Evolutionary conservation across 2,113 vertebrate species (phyloP), one percentile per base, ranked within the genome.

Genomic region (Clarias magur): DNA sequence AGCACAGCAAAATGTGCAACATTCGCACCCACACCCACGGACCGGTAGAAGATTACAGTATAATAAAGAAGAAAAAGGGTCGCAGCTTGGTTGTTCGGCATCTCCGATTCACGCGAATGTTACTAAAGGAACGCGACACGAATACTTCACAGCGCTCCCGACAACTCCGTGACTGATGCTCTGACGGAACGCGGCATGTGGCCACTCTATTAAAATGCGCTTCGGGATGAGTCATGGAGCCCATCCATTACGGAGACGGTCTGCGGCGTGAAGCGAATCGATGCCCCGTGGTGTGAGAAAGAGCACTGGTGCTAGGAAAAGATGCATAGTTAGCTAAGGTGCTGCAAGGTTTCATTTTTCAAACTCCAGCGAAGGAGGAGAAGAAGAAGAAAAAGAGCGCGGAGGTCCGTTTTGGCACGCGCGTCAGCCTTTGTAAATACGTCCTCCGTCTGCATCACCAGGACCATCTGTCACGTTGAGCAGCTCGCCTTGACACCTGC

Each of bases 391-490:
- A 8, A 8, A 63, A 23, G 76, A 87, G 65, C 75, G 86, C 82
- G 54, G 80, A 78, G 83, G 83, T 80, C 79, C 68, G n/a, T n/a
- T 54, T 78, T 27, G 54, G 70, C 82, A 65, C 53, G 13, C 13
- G 60, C 57, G 27, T 63, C 13, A 1, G 57, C 87, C 62, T 89
- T 48, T 76, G 83, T 87, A 84, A 89, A 88, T 76, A 89, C 12
- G 13, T 86, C 54, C 57, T 5, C 42, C 1, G 57, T 82, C 48
- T 60, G 68, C 2, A n/a, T 87, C 80, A 89, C 86, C 87, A 12
- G 16, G 48, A 65, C 83, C 88, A 88, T 88, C 86, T 73, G 84
- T 90, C 89, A 87, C 30, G 48, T 56, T 68, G 83, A 84, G 87
- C 85, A 34, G 27, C 78, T 85, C 70, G 23, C 13, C 15, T 78